Evolutionary conservation across 2,888 invertebrate species (phyloP).

Genomic region (Acholoe squamosa): DNA sequence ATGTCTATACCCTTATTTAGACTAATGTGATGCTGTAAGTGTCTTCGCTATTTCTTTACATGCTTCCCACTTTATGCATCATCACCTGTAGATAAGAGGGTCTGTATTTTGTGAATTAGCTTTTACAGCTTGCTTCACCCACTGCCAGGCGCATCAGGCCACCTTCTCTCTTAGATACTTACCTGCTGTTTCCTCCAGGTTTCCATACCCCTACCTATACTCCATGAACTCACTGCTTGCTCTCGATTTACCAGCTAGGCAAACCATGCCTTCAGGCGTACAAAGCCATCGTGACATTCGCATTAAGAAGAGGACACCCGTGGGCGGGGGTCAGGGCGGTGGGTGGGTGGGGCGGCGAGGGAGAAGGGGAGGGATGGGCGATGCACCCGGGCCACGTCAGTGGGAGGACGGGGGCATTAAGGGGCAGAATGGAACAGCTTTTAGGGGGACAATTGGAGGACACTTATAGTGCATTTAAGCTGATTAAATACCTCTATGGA

Average conservation of each 20-base stretch:
- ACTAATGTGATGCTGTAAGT: too few species aligned
- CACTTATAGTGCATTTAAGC: conserved; percentile 3
- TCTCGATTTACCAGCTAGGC: background rate
- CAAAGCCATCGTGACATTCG: background rate
- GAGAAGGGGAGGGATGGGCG: background rate
- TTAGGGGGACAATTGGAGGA: background rate
- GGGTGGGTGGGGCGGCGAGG: background rate
- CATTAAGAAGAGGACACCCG: background rate
- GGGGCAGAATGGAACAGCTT: background rate
- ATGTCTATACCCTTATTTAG: too few species aligned
- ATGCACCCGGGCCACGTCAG: background rate
- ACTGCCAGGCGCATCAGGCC: too few species aligned
- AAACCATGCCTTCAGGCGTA: background rate
- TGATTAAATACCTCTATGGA: background rate
- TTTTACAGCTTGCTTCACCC: too few species aligned
- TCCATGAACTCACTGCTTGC: too few species aligned
- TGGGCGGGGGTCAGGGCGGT: background rate
- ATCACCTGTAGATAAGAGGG: too few species aligned
- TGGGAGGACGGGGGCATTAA: background rate
- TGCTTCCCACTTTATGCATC: too few species aligned
- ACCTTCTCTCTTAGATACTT: too few species aligned
- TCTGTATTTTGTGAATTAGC: too few species aligned
- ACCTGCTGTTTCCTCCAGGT: too few species aligned
- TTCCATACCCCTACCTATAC: too few species aligned
- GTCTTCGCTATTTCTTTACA: too few species aligned